phyloP scores from a whole-genome alignment of 92 coral and sea anemone species.

The Siderastrea radians region DNA sequence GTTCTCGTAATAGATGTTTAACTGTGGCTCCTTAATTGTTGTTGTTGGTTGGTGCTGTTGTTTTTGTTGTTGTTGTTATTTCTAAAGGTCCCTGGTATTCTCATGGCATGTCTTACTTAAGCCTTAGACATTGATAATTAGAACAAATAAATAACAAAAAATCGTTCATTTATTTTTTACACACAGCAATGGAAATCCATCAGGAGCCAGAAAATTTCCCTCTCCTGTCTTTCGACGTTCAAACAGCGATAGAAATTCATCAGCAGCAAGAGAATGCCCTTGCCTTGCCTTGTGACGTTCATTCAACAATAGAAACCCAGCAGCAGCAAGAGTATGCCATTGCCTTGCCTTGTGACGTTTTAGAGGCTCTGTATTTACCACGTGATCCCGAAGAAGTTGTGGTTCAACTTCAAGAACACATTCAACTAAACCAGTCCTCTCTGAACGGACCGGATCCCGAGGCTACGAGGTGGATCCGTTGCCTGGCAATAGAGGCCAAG shows the following conservation, averaged over 20 bases:
- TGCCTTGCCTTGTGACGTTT: background rate
- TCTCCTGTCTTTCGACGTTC: too few relatives aligned
- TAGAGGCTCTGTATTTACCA: background rate
- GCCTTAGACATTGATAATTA: too few relatives aligned
- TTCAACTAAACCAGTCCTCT: constrained; percentile 7
- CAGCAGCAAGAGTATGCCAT: background rate
- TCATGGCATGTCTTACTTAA: too few relatives aligned
- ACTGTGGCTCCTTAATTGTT: too few relatives aligned
- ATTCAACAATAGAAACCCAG: background rate
- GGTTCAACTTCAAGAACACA: background rate
- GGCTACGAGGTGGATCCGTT: constrained; percentile 7
- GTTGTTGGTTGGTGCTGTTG: too few relatives aligned
- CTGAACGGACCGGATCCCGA: constrained; percentile 10
- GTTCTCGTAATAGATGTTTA: too few relatives aligned
- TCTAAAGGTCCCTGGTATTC: too few relatives aligned
- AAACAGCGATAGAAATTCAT: background rate
- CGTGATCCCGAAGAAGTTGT: background rate
- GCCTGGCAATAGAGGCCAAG: background rate
- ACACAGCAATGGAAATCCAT: too few relatives aligned
- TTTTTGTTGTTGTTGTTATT: too few relatives aligned
- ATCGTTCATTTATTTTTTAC: too few relatives aligned
- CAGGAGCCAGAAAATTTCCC: too few relatives aligned
- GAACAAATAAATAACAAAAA: too few relatives aligned
- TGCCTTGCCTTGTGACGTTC: background rate
- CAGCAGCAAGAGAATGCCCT: background rate